Evolutionary conservation across 2,888 invertebrate species (phyloP).

Genomic region (Coleophora deauratella): DNA sequence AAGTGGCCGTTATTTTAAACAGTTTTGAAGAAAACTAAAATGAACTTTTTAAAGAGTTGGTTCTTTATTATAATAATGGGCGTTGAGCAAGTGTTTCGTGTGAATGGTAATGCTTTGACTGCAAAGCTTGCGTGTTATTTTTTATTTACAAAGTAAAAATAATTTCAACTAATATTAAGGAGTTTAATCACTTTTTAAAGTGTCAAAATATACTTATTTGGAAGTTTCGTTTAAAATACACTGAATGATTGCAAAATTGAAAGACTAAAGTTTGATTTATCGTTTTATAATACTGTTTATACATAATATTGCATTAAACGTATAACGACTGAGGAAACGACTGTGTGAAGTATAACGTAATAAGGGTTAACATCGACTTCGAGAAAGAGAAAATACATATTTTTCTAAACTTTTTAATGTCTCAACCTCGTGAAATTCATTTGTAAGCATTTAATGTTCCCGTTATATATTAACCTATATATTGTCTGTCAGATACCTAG

Average conservation of each 20-base stretch:
- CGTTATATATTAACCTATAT: slow-evolving; percentile 21
- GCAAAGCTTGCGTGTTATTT: slow-evolving; percentile 38
- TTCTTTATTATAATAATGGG: slow-evolving; percentile 24
- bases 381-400: slow-evolving; percentile 55
- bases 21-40: no score
- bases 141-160: slow-evolving; percentile 15
- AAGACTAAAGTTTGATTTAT: slow-evolving; percentile 1
- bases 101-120: slow-evolving; percentile 38
- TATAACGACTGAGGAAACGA: slow-evolving; percentile 62
- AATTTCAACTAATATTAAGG: no score
- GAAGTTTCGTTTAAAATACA: no score
- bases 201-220: no score
- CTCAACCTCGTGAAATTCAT: slow-evolving; percentile 49
- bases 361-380: slow-evolving; percentile 61
- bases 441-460: slow-evolving; percentile 57
- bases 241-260: no score
- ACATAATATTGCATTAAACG: slow-evolving; percentile 15
- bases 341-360: slow-evolving; percentile 49
- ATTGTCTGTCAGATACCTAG: slow-evolving; percentile 8
- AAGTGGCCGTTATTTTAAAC: no score
- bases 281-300: background rate
- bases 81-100: slow-evolving; percentile 23
- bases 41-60: no score
- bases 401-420: slow-evolving; percentile 72
- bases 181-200: no score